Evolutionary conservation across 2,797 vertebrate species (phyloP).

Genomic region (Lindbergichthys nudifrons): DNA sequence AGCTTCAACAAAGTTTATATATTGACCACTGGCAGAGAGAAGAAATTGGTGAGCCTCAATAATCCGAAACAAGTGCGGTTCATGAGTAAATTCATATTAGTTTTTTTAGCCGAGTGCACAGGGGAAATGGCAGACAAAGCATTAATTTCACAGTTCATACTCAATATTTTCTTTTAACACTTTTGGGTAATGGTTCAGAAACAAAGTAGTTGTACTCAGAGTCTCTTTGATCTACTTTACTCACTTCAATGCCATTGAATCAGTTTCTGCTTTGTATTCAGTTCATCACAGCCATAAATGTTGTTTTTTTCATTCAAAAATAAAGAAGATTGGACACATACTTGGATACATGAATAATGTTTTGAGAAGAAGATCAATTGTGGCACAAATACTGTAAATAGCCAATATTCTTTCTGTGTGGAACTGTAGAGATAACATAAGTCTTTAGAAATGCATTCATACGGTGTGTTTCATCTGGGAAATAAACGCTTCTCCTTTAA

Average conservation of each 20-base stretch:
- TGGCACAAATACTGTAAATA: constrained; percentile 13
- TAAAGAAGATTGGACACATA: constrained; percentile 4
- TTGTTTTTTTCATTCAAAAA: constrained; percentile 21
- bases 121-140: constrained; percentile 64
- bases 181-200: constrained; percentile 48
- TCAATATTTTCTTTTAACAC: constrained; percentile 62
- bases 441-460: neutral
- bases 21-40: constrained; percentile 48
- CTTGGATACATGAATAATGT: constrained; percentile 19
- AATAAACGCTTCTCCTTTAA: constrained; percentile 36
- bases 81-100: constrained; percentile 61
- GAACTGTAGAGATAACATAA: neutral
- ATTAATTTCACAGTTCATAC: constrained; percentile 76
- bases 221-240: constrained; percentile 53
- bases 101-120: constrained; percentile 60
- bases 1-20: constrained; percentile 47
- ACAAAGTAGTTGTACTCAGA: constrained; percentile 47
- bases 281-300: constrained; percentile 8
- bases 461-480: neutral
- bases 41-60: constrained; percentile 55
- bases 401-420: neutral
- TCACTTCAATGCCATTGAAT: constrained; percentile 38
- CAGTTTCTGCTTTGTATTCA: constrained; percentile 17
- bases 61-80: constrained; percentile 58
- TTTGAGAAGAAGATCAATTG: constrained; percentile 33